Conservation (phyloP, 2,888 invertebrate genomes). For the Cryptocephalus primarius region DNA sequence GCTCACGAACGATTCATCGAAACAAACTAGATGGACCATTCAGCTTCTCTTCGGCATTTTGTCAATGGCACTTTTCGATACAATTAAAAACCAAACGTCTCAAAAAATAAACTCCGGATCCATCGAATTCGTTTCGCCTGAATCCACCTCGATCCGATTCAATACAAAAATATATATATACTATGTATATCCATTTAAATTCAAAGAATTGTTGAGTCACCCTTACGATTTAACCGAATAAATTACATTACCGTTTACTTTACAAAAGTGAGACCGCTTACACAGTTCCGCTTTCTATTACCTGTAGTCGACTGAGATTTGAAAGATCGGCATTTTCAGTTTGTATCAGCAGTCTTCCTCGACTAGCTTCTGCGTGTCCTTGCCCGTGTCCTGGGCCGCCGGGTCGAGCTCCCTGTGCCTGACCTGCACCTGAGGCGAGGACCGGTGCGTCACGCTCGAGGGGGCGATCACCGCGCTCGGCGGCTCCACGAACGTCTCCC, state of each 20-base stretch:
- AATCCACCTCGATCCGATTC: slow-evolving; percentile 13
- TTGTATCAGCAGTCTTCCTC: slow-evolving; percentile 67
- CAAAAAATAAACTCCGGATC: not conserved
- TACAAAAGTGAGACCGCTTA: not conserved
- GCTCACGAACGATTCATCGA: slow-evolving; percentile 4
- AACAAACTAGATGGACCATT: slow-evolving; percentile 11
- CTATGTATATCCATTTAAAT: slow-evolving; percentile 3
- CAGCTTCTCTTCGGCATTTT: slow-evolving; percentile 7
- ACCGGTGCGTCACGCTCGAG: slow-evolving; percentile 69
- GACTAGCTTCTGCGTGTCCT: slow-evolving; percentile 83
- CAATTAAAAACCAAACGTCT: slow-evolving; percentile 5
- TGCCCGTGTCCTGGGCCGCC: slow-evolving; percentile 71
- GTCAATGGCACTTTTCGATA: slow-evolving; percentile 18
- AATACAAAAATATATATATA: slow-evolving; percentile 17
- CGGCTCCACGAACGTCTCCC: slow-evolving; percentile 44
- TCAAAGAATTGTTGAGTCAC: slow-evolving; percentile 1
- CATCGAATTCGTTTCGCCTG: slow-evolving; percentile 4
- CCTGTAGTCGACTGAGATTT: slow-evolving; percentile 24
- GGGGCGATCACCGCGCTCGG: slow-evolving; percentile 71
- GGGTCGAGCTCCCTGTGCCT: slow-evolving; percentile 76
- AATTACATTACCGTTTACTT: slow-evolving; percentile 10
- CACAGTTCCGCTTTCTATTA: slow-evolving; percentile 3
- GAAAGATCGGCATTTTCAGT: slow-evolving; percentile 21
- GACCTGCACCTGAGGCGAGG: slow-evolving; percentile 60
- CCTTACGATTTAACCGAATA: slow-evolving; percentile 1